Evolutionary conservation across 2,888 invertebrate genomes (phyloP).

Genomic region (Agrypnus murinus): DNA sequence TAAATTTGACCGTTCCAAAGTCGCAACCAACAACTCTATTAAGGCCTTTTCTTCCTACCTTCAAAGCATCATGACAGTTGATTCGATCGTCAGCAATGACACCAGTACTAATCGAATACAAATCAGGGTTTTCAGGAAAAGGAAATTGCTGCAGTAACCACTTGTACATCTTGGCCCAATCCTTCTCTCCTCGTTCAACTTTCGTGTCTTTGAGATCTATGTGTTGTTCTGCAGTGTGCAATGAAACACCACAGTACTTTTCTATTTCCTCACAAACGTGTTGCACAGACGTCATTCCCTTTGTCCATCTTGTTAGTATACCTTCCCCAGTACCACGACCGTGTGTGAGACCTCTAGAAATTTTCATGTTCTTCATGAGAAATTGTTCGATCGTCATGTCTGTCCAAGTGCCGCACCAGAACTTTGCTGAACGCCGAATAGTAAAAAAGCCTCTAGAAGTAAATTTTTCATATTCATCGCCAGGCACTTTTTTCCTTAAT

Average conservation of each 20-base stretch:
- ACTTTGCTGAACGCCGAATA: neutral
- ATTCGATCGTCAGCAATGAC: constrained; percentile 18
- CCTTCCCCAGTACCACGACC: neutral
- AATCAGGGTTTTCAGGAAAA: neutral
- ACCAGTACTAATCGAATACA: constrained; percentile 1
- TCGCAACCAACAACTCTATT: constrained; percentile 18
- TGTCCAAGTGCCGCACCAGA: neutral
- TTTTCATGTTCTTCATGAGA: neutral
- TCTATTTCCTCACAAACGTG: neutral
- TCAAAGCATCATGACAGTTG: neutral
- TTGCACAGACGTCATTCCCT: neutral
- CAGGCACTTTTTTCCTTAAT: constrained; percentile 5
- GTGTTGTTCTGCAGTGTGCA: neutral
- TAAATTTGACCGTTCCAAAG: constrained; percentile 4
- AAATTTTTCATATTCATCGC: constrained; percentile 19
- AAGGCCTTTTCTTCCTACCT: constrained; percentile 4
- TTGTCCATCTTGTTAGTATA: neutral
- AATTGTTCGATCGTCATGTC: neutral
- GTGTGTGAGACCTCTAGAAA: neutral
- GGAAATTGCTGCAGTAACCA: neutral
- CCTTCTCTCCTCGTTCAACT: neutral
- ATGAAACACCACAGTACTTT: too few relatives aligned
- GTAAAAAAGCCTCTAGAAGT: constrained; percentile 8
- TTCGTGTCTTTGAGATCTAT: too few relatives aligned
- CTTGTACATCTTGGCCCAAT: neutral